Evolutionary conservation across 2,797 vertebrate genomes (phyloP).

Genomic region (Poliocrania exsul): DNA sequence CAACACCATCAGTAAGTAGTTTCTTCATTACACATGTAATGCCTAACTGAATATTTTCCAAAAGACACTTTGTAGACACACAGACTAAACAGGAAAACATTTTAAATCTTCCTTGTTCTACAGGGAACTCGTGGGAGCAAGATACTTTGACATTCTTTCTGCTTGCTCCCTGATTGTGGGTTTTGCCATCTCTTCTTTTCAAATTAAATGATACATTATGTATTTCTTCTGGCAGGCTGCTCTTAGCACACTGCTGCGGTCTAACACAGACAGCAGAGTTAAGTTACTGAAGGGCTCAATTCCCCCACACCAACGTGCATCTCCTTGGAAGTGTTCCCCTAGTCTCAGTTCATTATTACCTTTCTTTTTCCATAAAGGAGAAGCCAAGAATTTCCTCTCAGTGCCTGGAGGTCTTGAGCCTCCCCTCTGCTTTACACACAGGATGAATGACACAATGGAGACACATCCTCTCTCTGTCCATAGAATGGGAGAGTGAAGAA

Average conservation of each 20-base stretch:
- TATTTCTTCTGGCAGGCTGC: conserved; percentile 36
- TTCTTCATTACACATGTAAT: not conserved
- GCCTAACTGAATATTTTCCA: not conserved
- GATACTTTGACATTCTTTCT: not conserved
- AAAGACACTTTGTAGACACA: not conserved
- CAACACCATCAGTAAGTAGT: not conserved
- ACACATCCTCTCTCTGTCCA: not conserved
- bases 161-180: not conserved
- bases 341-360: not conserved
- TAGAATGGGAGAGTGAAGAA: not conserved
- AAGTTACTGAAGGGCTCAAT: not conserved
- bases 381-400: not conserved
- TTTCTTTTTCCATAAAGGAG: not conserved
- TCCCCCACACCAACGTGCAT: not conserved
- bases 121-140: not conserved
- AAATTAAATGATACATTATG: not conserved
- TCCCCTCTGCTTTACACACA: not conserved
- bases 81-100: conserved; percentile 29
- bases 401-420: not conserved
- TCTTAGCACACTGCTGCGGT: not conserved
- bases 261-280: not conserved
- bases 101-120: not conserved
- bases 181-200: conserved; percentile 20
- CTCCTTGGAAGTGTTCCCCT: not conserved
- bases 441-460: not conserved